These are phyloP conservation scores for Drosophila helvetica DNA, from an alignment of 2,888 invertebrate species.

Conservation along the genomic window DNA sequence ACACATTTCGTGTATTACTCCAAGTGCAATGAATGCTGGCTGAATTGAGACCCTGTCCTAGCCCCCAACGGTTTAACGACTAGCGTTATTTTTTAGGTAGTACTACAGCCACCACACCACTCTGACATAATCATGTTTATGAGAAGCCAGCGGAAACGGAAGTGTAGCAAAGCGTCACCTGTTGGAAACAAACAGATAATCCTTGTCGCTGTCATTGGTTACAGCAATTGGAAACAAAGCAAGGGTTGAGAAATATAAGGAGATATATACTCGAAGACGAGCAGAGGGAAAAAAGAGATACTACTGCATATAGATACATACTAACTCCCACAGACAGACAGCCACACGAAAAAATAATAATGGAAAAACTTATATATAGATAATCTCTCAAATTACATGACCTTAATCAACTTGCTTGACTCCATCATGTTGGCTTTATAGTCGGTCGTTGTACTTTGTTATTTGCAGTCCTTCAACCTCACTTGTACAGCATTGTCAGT, in stretches of 20 bases:
- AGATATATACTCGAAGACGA: neutral
- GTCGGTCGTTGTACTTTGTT: slow-evolving; percentile 18
- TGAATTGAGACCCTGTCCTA: neutral
- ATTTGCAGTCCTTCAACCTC: slow-evolving; percentile 13
- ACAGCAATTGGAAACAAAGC: neutral
- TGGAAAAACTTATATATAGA: slow-evolving; percentile 14
- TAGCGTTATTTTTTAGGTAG: slow-evolving; percentile 15
- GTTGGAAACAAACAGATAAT: slow-evolving; percentile 24
- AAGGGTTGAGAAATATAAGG: neutral
- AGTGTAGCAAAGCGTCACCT: slow-evolving; percentile 36
- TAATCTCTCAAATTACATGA: slow-evolving; percentile 14
- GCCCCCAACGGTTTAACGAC: neutral
- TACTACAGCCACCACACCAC: neutral
- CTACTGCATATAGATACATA: neutral
- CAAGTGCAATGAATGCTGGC: slow-evolving; percentile 11
- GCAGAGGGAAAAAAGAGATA: neutral
- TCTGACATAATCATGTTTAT: slow-evolving; percentile 33
- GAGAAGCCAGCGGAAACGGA: slow-evolving; percentile 17
- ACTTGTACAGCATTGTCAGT: slow-evolving; percentile 33
- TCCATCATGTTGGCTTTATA: slow-evolving; percentile 25
- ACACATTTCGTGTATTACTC: neutral
- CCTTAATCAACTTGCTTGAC: slow-evolving; percentile 37
- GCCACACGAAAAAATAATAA: neutral
- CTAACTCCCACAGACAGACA: neutral
- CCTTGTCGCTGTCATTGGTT: neutral